A percentile compares a stretch with the other conserved stretches of the same genome.
Evolutionary conservation across 1,140 invertebrate species (phyloP).

Genomic region (Drosophila pallidifrons): DNA sequence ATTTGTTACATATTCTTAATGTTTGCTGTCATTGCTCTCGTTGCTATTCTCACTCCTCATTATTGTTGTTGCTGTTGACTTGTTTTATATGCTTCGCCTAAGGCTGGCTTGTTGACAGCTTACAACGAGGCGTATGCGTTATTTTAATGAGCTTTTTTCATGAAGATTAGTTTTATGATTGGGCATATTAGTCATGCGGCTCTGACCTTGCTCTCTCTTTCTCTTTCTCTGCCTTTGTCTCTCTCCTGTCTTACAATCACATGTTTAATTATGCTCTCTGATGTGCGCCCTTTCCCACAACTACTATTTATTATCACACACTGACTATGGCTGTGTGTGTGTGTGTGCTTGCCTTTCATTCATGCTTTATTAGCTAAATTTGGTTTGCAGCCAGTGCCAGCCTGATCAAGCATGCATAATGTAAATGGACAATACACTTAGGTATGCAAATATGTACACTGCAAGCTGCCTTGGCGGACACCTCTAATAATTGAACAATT

Average conservation of each 20-base stretch:
- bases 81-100: constrained; percentile 53
- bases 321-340: background rate
- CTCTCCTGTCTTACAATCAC: constrained; percentile 30
- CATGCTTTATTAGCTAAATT: constrained; percentile 41
- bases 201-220: background rate
- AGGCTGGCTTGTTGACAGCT: constrained; percentile 59
- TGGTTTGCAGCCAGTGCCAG: background rate
- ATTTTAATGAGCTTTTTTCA: constrained; percentile 79
- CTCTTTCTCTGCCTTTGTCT: no score
- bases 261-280: constrained; percentile 64
- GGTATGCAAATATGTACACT: no score
- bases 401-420: no score
- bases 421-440: no score
- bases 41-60: background rate
- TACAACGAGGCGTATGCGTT: constrained; percentile 72
- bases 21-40: constrained; percentile 12
- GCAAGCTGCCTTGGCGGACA: no score
- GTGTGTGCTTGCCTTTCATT: constrained; percentile 8
- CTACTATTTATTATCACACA: background rate
- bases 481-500: no score
- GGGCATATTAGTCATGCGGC: constrained; percentile 63
- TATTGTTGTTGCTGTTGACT: constrained; percentile 18
- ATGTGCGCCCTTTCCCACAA: background rate
- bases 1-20: constrained; percentile 33
- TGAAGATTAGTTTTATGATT: constrained; percentile 81